These are phyloP conservation scores for Neodiprion pinetum DNA, from an alignment of 1,140 invertebrate genomes.

Conservation along the genomic window DNA sequence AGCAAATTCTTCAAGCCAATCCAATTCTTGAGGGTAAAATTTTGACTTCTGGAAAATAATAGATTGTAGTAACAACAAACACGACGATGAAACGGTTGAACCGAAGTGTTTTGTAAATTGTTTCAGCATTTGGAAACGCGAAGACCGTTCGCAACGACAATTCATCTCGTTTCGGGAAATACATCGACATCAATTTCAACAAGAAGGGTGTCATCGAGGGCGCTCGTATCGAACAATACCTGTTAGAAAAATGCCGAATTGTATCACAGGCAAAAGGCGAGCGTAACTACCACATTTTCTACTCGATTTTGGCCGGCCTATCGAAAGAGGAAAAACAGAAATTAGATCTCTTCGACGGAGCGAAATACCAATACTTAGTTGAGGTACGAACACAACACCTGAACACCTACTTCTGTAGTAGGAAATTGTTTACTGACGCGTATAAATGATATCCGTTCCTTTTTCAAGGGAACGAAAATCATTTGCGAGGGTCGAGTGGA, in stretches of 20 bases:
- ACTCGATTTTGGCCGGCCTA: constrained; percentile 88
- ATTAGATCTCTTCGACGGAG: constrained; percentile 76
- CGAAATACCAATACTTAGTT: constrained; percentile 82
- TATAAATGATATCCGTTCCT: background rate
- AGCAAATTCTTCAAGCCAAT: constrained; percentile 93
- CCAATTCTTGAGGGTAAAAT: constrained; percentile 83
- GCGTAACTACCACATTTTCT: constrained; percentile 96
- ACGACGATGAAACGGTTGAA: background rate
- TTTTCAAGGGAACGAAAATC: constrained; percentile 15
- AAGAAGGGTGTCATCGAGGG: constrained; percentile 88
- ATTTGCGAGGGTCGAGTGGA: constrained; percentile 84
- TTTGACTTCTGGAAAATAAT: background rate
- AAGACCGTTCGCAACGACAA: constrained; percentile 97
- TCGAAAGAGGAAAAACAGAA: constrained; percentile 78
- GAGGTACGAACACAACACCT: constrained; percentile 65
- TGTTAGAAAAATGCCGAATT: constrained; percentile 94
- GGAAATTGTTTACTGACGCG: background rate
- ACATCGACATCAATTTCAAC: constrained; percentile 95
- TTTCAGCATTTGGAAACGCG: constrained; percentile 92
- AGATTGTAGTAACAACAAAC: no score
- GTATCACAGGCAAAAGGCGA: constrained; percentile 89
- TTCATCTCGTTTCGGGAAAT: constrained; percentile 95
- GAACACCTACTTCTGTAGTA: constrained; percentile 52
- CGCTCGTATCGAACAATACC: constrained; percentile 93
- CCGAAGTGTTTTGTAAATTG: background rate